phyloP scores from a whole-genome alignment of 2,797 vertebrate genomes.

The Malurus splendens region DNA sequence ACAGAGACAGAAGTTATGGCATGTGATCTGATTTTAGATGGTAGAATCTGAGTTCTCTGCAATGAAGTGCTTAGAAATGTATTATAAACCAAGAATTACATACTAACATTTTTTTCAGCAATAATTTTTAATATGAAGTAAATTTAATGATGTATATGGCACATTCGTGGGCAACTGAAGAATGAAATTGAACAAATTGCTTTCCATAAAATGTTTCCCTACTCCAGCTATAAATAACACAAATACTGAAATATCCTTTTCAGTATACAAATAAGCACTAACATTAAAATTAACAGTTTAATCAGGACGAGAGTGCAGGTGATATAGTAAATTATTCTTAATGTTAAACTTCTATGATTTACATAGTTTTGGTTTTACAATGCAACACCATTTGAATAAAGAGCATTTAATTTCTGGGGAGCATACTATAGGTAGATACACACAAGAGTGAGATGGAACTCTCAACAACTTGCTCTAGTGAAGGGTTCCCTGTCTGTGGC shows the following conservation, averaged over 20 bases:
- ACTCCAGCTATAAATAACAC: not conserved
- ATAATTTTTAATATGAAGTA: constrained; percentile 1
- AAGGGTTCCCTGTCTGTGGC: not conserved
- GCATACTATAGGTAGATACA: not conserved
- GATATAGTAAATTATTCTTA: not conserved
- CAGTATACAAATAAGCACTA: not conserved
- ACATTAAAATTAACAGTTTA: not conserved
- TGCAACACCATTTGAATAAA: not conserved
- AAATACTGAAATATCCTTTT: not conserved
- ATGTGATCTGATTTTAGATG: not conserved
- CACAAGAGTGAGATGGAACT: not conserved
- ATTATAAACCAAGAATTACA: not conserved
- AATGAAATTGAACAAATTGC: not conserved
- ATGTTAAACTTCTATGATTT: not conserved
- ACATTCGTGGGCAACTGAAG: not conserved
- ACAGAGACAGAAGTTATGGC: not conserved
- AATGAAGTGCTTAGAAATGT: not conserved
- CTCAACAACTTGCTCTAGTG: not conserved
- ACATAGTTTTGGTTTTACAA: not conserved
- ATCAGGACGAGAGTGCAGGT: not conserved
- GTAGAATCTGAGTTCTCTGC: not conserved
- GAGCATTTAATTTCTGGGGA: not conserved
- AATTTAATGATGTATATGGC: not conserved
- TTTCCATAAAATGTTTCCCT: not conserved
- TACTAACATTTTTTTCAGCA: not conserved